Conservation (phyloP, 2,888 invertebrate genomes). For the Cephus pygmeus region DNA sequence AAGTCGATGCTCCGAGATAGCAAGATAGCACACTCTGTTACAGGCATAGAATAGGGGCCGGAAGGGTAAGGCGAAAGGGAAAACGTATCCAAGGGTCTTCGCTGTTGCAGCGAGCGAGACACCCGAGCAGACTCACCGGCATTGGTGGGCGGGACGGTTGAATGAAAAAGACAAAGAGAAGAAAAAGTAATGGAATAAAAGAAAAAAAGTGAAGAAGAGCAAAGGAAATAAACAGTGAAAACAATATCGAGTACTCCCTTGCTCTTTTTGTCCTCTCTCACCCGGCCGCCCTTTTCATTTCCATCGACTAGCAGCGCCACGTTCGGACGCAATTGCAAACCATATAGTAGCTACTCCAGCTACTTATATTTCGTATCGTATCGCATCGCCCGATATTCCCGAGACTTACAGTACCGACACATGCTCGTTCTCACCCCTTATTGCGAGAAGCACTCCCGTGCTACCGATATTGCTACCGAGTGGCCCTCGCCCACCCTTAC, state of each 20-base stretch:
- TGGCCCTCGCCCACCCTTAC: slow-evolving; percentile 5
- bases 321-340: slow-evolving; percentile 27
- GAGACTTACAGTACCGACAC: slow-evolving; percentile 36
- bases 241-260: slow-evolving; percentile 34
- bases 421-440: slow-evolving; percentile 53
- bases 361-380: slow-evolving; percentile 22
- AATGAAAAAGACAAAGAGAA: slow-evolving; percentile 11
- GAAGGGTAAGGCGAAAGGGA: too few species aligned
- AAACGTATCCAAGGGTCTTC: too few species aligned
- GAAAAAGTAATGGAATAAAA: neutral
- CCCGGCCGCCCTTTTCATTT: slow-evolving; percentile 22
- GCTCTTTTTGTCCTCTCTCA: slow-evolving; percentile 6
- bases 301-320: slow-evolving; percentile 17
- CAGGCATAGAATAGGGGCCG: too few species aligned
- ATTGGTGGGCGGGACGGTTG: slow-evolving; percentile 7
- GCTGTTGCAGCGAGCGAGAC: too few species aligned
- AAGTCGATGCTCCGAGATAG: too few species aligned
- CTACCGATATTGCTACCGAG: slow-evolving; percentile 36
- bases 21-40: too few species aligned
- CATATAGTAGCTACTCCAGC: neutral
- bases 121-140: too few species aligned
- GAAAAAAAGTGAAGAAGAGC: neutral
- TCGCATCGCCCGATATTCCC: slow-evolving; percentile 32
- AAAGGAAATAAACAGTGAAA: slow-evolving; percentile 25
- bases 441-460: slow-evolving; percentile 42